phyloP scores from a whole-genome alignment of 2,888 invertebrate genomes.

The Patella depressa region DNA sequence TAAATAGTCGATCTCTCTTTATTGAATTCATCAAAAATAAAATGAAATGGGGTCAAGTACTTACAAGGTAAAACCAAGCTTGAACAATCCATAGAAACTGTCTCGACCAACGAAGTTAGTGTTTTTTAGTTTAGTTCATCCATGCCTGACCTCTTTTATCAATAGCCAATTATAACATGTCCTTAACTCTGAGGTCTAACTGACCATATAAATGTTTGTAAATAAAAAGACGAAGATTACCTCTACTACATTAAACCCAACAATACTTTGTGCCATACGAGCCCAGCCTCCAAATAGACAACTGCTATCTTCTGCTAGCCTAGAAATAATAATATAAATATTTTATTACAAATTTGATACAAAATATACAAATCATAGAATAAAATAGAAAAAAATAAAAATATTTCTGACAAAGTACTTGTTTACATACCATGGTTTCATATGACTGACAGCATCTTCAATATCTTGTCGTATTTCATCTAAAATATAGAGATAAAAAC shows the following conservation, averaged over 20 bases:
- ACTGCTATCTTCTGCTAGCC: constrained; percentile 84
- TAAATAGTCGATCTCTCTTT: no score
- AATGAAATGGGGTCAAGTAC: no score
- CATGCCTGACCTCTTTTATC: no score
- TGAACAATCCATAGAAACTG: background rate
- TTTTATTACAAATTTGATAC: background rate
- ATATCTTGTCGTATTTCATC: constrained; percentile 99
- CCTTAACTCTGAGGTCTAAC: no score
- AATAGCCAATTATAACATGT: no score
- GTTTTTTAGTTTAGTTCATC: no score
- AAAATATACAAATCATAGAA: background rate
- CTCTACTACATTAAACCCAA: constrained; percentile 93
- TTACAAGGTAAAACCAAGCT: background rate
- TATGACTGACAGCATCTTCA: constrained; percentile 94
- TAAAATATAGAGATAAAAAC: constrained; percentile 71
- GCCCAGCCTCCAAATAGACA: constrained; percentile 96
- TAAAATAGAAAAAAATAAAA: constrained; percentile 9
- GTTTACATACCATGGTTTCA: constrained; percentile 88
- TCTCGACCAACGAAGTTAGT: background rate
- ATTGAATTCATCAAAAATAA: no score
- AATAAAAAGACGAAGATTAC: constrained; percentile 74
- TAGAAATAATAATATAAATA: constrained; percentile 63
- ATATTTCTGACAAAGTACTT: no score
- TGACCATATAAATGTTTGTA: no score
- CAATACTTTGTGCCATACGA: constrained; percentile 95